Evolutionary conservation across 2,113 vertebrate species (phyloP), one percentile per base, ranked within the genome.

Genomic region (Sakesphorus luctuosus): DNA sequence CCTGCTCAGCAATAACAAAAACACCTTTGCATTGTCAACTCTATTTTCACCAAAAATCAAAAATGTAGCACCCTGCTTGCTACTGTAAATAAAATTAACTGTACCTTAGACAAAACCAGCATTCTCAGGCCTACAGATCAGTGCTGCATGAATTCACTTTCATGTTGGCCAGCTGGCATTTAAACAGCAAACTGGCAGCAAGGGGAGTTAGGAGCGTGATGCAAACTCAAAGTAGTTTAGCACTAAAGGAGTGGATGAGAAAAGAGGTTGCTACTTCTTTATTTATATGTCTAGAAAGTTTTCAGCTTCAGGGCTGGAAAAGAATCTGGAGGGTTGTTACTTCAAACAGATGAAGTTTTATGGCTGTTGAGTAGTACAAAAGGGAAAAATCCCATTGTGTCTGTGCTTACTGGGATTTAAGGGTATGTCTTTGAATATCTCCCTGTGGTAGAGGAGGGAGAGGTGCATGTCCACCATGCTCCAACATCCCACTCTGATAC

Each of bases 321-420:
- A 71, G 69, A 87, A 78, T 19, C 38, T 78, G 38, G 38, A 29
- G 11, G 9, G 9, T 25, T 50, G 26, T 65, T 67, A 38, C 21
- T 69, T 63, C 15, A 65, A 49, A 35, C 10, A 56, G 25, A 29
- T 31, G 49, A 72, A 18, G 16, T 33, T 35, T 26, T 47, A 16
- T 0, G 0, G 17, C 20, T 80, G 16, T 31, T 79, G 18, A 68
- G 49, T 5, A 47, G 8, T 18, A 46, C 20, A 79, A 72, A 79
- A 71, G 11, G 5, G 14, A 19, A 21, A 52, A 72, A 63, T 7
- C 0, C 1, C 1, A 2, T 17, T 29, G 9, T 87, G 7, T 35
- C 18, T 91, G 14, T 87, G 25, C 17, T 72, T 49, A 43, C 9
- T 14, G 46, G 16, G 6, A 61, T 79, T 56, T 75, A 76, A 72